Evolutionary conservation across 2,113 vertebrate genomes (phyloP).

Genomic region (Megaceryle torquata): DNA sequence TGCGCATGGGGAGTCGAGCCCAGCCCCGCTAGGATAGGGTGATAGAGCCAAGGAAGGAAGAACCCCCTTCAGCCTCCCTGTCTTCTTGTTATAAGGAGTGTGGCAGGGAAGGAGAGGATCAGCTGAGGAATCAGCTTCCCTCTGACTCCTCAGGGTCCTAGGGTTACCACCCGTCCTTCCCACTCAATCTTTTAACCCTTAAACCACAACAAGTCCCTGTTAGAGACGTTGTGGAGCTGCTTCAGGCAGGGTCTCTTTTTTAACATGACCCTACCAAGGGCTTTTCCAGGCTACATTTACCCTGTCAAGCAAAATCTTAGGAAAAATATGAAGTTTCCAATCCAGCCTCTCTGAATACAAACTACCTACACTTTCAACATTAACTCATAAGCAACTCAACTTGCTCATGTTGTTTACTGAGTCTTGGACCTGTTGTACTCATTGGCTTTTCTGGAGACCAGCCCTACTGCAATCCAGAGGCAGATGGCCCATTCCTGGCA

Average conservation of each 20-base stretch:
- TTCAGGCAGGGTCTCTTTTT: background rate
- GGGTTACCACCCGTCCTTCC: no score
- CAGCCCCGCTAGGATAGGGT: no score
- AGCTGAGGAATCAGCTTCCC: no score
- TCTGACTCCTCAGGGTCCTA: no score
- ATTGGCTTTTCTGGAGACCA: background rate
- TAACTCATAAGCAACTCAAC: background rate
- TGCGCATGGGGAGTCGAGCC: no score
- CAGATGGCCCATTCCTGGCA: background rate
- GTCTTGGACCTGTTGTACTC: background rate
- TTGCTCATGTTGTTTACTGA: background rate
- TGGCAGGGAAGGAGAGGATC: no score
- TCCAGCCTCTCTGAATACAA: background rate
- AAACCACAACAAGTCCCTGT: background rate
- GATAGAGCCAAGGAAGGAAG: no score
- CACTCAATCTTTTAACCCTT: no score
- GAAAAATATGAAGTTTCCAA: background rate
- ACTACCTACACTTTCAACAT: background rate
- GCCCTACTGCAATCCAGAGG: background rate
- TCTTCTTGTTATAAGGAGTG: no score
- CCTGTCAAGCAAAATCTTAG: background rate
- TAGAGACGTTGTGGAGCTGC: background rate
- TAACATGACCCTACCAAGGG: background rate
- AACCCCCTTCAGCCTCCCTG: no score
- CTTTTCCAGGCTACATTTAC: background rate